Base-by-base conservation (phyloP, 92 coral and sea anemone species). In the Desmophyllum pertusum region DNA sequence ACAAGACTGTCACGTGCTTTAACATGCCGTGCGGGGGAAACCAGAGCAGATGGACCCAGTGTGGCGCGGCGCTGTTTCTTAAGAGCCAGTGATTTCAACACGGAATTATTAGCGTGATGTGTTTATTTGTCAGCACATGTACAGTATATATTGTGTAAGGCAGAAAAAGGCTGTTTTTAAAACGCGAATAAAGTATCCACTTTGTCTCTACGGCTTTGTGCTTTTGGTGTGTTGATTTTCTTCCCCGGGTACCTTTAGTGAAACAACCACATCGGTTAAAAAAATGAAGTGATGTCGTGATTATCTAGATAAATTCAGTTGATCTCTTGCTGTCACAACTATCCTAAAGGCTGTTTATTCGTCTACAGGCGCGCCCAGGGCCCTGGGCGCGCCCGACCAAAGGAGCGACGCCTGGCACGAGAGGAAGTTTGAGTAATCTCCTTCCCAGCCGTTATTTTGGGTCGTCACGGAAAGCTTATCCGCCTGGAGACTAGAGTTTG, bases 51-150 rank as follows among this genome's bases (percentile, higher is more conserved):
- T 96, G 99, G 99, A 89, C 93, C 18, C 99, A 96, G 92, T 96
- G 99, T 86, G 99, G 99, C 8, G 97, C 96, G 10, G 98, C 99
- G 13, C 90, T 96, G 33, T 96, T 96, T 83, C 93, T 96, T 4
- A 96, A 94, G 89, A 91, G 93, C 75, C 98, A 96, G 80, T 96
- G 83, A 92, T 38, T 19, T 40, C 4, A 18, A 31, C 10, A 19
- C 14, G 3, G 6, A n/a, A 21, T 55, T 31, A 39, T 33, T 23
- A 1, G 9, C 33, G n/a, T 46, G 15, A 4, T 0, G 39, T 25
- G 13, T 57, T 59, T 25, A 27, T 59, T 25, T 7, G n/a, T 59
- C n/a, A 25, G 65, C 2, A 29, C 23, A 4, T 27, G 3, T 59
- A 25, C 3, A 18, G 3, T 48, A 3, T 3, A 2, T 13, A 48